Conservation (phyloP, 2,113 vertebrate species). For the Chaenogobius annularis region DNA sequence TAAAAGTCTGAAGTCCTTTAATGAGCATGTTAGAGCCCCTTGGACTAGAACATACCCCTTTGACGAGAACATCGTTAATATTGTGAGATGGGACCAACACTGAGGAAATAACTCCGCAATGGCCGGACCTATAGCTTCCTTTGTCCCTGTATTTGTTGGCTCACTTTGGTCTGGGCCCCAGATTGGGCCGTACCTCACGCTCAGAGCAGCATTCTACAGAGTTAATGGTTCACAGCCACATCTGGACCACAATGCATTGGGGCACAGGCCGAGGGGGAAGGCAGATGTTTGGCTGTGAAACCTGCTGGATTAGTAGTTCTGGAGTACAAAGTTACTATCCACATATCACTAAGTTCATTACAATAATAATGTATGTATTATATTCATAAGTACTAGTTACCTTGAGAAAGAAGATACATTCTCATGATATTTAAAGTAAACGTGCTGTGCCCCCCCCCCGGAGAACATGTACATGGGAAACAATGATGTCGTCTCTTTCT, state of each 20-base stretch:
- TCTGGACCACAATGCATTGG: slow-evolving; percentile 53
- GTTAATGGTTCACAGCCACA: slow-evolving; percentile 67
- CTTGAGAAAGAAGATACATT: too few species aligned
- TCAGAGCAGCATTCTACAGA: slow-evolving; percentile 69
- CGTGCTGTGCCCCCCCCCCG: too few species aligned
- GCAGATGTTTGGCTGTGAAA: not conserved
- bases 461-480: too few species aligned
- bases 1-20: too few species aligned
- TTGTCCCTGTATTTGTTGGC: slow-evolving; percentile 33
- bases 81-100: not conserved
- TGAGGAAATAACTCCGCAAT: not conserved
- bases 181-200: slow-evolving; percentile 15
- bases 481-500: not conserved
- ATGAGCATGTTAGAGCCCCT: too few species aligned
- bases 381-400: too few species aligned
- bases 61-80: too few species aligned
- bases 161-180: slow-evolving; percentile 10
- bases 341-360: too few species aligned
- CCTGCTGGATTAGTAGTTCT: not conserved
- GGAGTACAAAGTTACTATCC: not conserved
- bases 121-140: not conserved
- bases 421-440: too few species aligned
- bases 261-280: slow-evolving; percentile 17
- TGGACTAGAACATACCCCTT: too few species aligned
- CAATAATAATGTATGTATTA: too few species aligned